Base-by-base conservation (phyloP, 2,797 vertebrate genomes). In the Miichthys miiuy region DNA sequence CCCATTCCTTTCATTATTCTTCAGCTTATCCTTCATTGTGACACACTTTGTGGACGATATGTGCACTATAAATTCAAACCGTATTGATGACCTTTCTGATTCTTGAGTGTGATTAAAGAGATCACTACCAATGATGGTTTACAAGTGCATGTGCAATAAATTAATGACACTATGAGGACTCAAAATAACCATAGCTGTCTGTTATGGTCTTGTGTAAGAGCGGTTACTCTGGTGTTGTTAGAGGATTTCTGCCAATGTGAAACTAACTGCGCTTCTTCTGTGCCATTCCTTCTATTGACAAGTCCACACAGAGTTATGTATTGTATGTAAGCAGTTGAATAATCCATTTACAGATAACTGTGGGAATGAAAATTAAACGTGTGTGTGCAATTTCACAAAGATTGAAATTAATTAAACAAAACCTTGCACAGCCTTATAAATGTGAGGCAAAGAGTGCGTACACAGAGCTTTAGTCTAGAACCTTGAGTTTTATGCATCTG, bases 61-160 rank as follows among this genome's bases (percentile, higher is more conserved):
- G 42, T 5, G 14, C 14, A 14, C 42, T 54, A 44, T 20, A 27
- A 46, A 75, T 55, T 14, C 44, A 34, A 66, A 27, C 21, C 34
- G 30, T 9, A n/a, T 5, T 11, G 5, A 42, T 54, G 20, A 66
- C 17, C 6, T 77, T 76, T 77, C 34, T 54, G 58, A 48, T 55
- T 14, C 51, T 65, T 75, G 50, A 75, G 23, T 52, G n/a, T 42
- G 10, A 48, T 30, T 20, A 5, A 16, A 6, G 3, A 58, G 38
- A 62, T 47, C 52, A 18, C 20, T 44, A 41, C 11, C 4, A 2
- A 21, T 75, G 11, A 75, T 56, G 4, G 10, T 27, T 54, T 55
- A 52, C 9, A 58, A 56, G 14, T 12, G 6, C 30, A 25, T 41
- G 38, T 77, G n/a, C 38, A 47, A 56, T 52, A 56, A 44, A 41